Base-by-base conservation (phyloP, 1,140 invertebrate genomes). In the Micrasema longulum region DNA sequence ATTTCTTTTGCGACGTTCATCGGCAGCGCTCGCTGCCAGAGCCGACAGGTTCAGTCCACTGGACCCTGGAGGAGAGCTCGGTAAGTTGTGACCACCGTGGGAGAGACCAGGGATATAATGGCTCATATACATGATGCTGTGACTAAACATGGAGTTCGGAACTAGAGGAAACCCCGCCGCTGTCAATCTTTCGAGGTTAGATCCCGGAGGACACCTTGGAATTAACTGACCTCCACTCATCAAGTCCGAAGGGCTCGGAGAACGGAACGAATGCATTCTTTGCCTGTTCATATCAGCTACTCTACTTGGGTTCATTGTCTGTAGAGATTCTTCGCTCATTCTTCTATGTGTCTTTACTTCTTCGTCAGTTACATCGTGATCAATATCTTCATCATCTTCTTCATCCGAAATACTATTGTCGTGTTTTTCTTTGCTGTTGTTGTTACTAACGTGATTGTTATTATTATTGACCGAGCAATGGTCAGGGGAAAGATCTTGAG, bases 41-140 rank as follows among this genome's bases (percentile, higher is more conserved):
- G 86, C 88, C 36, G 88, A 80, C 55, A 88, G 81, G 74, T 88
- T 88, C 0, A 89, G 80, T 1, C 86, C 87, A 60, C 85, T 84
- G 12, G 83, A 84, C 3, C 83, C 80, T 76, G 82, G 11, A 62
- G 82, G 48, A 77, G 83, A 84, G 81, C 78, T 80, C 79, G 75
- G 83, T 80, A 77, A 80, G 50, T 70, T 75, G 53, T 78, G 50
- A 78, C 81, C 38, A 80, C 86, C 74, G 80, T 84, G 70, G 77
- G 86, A 80, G 80, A 90, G 77, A 9, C 87, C 87, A 48, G 88
- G 91, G 78, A 93, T 91, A 79, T 95, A 95, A 78, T 94, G 93
- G 76, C 92, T 93, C 93, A 96, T 95, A 79, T 95, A 95, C 92
- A 95, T 94, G 76, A 95, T 94, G 69, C 91, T 91, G 78, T 94